Percentiles rank a stretch among this genome's conserved stretches.
Evolutionary conservation across 2,888 invertebrate species (phyloP).

Genomic region (Smittia aterrima): DNA sequence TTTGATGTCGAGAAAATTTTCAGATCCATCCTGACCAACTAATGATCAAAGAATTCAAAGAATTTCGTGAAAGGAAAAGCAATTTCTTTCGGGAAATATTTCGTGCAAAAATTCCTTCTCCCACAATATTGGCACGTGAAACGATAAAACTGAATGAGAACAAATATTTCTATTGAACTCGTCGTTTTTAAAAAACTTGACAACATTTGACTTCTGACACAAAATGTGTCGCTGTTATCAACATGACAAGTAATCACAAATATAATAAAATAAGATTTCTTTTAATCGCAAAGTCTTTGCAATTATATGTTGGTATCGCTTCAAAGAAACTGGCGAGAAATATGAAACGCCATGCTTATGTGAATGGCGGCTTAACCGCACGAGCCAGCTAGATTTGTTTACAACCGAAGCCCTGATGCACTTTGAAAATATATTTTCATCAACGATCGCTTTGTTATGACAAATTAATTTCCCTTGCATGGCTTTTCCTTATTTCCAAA

Average conservation of each 20-base stretch:
- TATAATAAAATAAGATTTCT: too few species aligned
- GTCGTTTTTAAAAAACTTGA: too few species aligned
- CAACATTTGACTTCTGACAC: too few species aligned
- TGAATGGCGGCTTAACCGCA: neutral
- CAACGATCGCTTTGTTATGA: constrained; percentile 32
- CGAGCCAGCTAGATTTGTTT: neutral
- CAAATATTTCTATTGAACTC: neutral
- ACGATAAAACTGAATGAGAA: constrained; percentile 26
- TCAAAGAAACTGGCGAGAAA: too few species aligned
- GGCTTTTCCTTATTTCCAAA: constrained; percentile 9
- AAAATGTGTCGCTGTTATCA: too few species aligned
- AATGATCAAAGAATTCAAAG: neutral
- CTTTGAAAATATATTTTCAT: neutral
- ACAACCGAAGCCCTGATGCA: neutral
- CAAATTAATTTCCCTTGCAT: constrained; percentile 4
- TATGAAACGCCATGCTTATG: too few species aligned
- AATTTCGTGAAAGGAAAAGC: neutral
- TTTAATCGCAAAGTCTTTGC: too few species aligned
- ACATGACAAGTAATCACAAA: too few species aligned
- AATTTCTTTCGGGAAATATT: neutral
- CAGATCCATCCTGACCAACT: neutral
- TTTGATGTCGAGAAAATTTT: neutral
- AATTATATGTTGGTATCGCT: too few species aligned
- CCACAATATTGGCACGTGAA: constrained; percentile 17
- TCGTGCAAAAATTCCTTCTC: neutral